phyloP scores from a whole-genome alignment of 2,888 invertebrate genomes.

The Parochlus steinenii region DNA sequence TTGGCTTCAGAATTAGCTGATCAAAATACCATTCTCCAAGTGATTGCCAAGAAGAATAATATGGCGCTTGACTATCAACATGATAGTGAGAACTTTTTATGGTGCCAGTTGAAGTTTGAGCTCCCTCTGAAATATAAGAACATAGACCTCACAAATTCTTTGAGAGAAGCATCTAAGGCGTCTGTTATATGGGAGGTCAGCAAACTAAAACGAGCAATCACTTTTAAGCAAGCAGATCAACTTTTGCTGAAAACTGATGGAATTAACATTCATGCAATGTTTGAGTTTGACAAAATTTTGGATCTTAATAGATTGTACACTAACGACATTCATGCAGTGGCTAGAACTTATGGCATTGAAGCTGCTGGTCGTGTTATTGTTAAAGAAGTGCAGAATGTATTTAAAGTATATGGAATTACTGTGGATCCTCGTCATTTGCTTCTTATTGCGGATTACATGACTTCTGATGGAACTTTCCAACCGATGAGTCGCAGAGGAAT shows the following conservation, averaged over 20 bases:
- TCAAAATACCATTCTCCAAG: constrained; percentile 20
- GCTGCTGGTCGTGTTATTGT: constrained; percentile 83
- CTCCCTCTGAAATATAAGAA: constrained; percentile 42
- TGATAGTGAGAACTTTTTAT: constrained; percentile 56
- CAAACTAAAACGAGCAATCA: constrained; percentile 70
- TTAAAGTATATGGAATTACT: constrained; percentile 90
- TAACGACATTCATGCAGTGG: constrained; percentile 87
- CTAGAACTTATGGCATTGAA: constrained; percentile 87
- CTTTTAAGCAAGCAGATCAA: constrained; percentile 46
- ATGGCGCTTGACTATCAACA: constrained; percentile 44
- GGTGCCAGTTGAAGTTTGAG: constrained; percentile 73
- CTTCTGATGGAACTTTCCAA: constrained; percentile 74
- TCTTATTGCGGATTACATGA: constrained; percentile 96
- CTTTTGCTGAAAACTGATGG: constrained; percentile 84
- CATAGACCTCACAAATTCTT: constrained; percentile 58
- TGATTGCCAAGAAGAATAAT: constrained; percentile 22
- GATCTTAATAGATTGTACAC: constrained; percentile 73
- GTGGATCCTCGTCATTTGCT: constrained; percentile 89
- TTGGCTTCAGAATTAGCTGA: constrained; percentile 27
- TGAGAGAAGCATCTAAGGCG: constrained; percentile 50
- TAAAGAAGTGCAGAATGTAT: constrained; percentile 90
- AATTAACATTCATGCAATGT: constrained; percentile 85
- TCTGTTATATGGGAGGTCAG: constrained; percentile 65
- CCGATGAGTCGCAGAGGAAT: constrained; percentile 86
- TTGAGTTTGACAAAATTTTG: constrained; percentile 57